These are phyloP conservation scores for Pristionchus japonicus DNA, from an alignment of 2,888 invertebrate species.

Conservation along the genomic window DNA sequence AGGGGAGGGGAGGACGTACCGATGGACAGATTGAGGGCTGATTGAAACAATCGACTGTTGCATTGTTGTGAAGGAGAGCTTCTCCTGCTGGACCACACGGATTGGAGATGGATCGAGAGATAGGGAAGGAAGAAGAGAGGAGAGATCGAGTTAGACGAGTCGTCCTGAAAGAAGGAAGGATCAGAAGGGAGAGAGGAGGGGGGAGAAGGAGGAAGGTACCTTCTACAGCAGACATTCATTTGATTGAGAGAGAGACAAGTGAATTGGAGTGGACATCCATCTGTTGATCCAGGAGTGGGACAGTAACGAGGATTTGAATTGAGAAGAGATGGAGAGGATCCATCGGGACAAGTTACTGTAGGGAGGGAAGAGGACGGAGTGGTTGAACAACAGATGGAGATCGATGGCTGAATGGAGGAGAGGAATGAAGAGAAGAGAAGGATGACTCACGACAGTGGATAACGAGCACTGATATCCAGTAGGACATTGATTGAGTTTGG, in stretches of 20 bases:
- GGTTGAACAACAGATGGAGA: constrained; percentile 61
- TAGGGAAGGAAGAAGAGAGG: neutral
- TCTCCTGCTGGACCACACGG: constrained; percentile 31
- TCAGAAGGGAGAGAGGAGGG: neutral
- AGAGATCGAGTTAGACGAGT: neutral
- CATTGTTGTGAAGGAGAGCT: constrained; percentile 41
- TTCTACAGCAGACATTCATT: constrained; percentile 48
- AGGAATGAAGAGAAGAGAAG: neutral
- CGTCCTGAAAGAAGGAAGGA: neutral
- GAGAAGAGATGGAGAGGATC: constrained; percentile 34
- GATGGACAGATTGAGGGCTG: constrained; percentile 49
- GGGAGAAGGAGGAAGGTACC: neutral
- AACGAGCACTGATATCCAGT: constrained; percentile 66
- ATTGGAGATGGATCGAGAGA: neutral
- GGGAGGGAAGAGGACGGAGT: neutral
- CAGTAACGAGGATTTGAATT: constrained; percentile 37
- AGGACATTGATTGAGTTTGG: constrained; percentile 63
- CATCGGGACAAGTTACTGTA: constrained; percentile 36
- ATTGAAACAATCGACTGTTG: constrained; percentile 54
- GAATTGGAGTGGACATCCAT: constrained; percentile 49
- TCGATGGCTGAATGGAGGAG: constrained; percentile 56
- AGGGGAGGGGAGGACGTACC: constrained; percentile 43
- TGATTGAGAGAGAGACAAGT: constrained; percentile 46
- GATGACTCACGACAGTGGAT: constrained; percentile 63
- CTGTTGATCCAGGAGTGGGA: constrained; percentile 43